A percentile compares a stretch with the other conserved stretches of the same genome.
Evolutionary conservation across 1,140 invertebrate species (phyloP).

Genomic region (Drosophila sp.): DNA sequence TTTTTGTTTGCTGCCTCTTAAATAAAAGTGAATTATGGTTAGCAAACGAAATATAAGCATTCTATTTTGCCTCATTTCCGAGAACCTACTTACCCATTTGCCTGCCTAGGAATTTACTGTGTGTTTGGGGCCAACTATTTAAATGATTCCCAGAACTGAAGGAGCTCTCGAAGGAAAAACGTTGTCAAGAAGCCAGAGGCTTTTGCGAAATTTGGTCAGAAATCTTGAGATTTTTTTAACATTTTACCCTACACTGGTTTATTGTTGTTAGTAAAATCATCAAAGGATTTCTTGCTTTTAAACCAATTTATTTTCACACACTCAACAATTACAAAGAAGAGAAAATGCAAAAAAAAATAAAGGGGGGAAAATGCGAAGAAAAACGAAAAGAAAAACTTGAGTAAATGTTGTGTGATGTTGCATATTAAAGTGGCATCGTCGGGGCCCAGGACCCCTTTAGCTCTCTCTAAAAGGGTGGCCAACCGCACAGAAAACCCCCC

Average conservation of each 20-base stretch:
- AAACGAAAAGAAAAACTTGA: conserved; percentile 21
- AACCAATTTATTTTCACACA: conserved; percentile 8
- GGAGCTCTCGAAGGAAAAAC: not conserved
- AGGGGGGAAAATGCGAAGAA: not conserved
- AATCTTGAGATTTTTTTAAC: not conserved
- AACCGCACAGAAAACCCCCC: conserved; percentile 3
- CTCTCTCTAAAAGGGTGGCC: not conserved
- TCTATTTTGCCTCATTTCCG: conserved; percentile 12
- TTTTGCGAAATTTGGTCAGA: too few relatives aligned
- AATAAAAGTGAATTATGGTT: conserved; percentile 74
- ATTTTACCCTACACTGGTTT: not conserved
- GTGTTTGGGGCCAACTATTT: not conserved
- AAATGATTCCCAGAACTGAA: not conserved
- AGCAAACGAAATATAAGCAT: not conserved
- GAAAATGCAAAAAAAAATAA: not conserved
- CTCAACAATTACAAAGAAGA: conserved; percentile 5
- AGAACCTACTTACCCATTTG: conserved; percentile 13
- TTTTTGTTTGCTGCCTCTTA: conserved; percentile 3
- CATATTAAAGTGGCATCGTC: conserved; percentile 48
- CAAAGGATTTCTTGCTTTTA: not conserved
- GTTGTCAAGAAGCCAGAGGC: not conserved
- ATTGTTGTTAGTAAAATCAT: conserved; percentile 1
- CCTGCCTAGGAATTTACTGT: not conserved
- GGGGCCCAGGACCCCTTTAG: conserved; percentile 9
- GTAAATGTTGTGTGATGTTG: conserved; percentile 29